Conservation (phyloP, 2,113 vertebrate genomes). For the Solea solea region DNA sequence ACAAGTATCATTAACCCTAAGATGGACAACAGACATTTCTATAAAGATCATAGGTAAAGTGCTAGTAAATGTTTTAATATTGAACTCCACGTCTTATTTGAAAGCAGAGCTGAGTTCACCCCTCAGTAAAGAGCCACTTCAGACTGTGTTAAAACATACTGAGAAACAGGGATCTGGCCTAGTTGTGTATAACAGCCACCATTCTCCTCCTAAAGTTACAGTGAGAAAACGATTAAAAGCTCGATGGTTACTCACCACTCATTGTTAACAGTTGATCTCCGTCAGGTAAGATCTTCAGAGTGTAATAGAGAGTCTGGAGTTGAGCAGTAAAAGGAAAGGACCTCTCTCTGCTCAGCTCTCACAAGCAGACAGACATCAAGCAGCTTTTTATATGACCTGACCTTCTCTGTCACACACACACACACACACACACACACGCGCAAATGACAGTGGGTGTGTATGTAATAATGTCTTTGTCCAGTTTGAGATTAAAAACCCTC, state of each 20-base stretch:
- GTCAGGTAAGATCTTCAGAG: slow-evolving; percentile 18
- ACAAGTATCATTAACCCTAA: neutral
- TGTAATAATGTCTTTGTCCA: too few relatives aligned
- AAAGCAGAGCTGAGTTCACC: slow-evolving; percentile 36
- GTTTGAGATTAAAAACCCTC: too few relatives aligned
- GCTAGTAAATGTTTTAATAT: neutral
- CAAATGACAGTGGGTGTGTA: neutral
- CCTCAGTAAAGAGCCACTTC: slow-evolving; percentile 34
- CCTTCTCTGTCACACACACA: slow-evolving; percentile 63
- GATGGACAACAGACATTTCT: neutral
- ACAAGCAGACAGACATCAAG: slow-evolving; percentile 74
- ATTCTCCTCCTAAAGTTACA: neutral
- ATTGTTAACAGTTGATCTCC: slow-evolving; percentile 57
- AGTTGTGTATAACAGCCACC: too few relatives aligned
- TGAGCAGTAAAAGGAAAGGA: slow-evolving; percentile 34
- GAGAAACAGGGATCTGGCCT: neutral
- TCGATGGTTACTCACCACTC: slow-evolving; percentile 78
- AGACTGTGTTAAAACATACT: slow-evolving; percentile 42
- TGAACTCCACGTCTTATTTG: neutral
- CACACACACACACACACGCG: slow-evolving; percentile 26
- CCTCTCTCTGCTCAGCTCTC: slow-evolving; percentile 34
- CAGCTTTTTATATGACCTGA: slow-evolving; percentile 67
- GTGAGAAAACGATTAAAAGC: too few relatives aligned
- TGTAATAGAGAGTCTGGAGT: slow-evolving; percentile 22
- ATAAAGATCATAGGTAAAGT: too few relatives aligned